A percentile compares a stretch with the other conserved stretches of the same genome.
These are phyloP conservation scores for Leuciscus idus DNA, from an alignment of 2,113 vertebrate genomes.

Conservation along the genomic window DNA sequence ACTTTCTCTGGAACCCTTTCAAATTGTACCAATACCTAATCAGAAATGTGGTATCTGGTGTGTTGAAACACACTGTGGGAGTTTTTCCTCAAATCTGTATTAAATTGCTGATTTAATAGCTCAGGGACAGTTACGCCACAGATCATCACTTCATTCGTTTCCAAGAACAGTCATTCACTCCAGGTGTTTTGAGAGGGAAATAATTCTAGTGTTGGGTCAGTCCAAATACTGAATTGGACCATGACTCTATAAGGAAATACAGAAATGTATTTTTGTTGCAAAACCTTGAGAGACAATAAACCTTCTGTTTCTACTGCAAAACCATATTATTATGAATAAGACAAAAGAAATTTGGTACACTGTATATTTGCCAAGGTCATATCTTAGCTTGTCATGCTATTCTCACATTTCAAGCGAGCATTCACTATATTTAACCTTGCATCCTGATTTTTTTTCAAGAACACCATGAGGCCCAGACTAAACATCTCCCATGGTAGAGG, in stretches of 20 bases:
- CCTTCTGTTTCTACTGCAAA: background rate
- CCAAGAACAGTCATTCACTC: background rate
- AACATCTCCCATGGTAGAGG: conserved; percentile 44
- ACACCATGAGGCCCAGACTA: conserved; percentile 28
- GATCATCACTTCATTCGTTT: conserved; percentile 6
- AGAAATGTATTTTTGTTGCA: background rate
- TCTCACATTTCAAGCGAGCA: background rate
- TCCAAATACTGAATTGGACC: background rate
- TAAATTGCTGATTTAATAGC: conserved; percentile 29
- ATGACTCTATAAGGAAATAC: background rate
- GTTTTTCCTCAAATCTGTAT: conserved; percentile 20
- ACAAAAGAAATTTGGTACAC: background rate
- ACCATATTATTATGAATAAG: background rate
- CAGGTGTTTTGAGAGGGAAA: conserved; percentile 13
- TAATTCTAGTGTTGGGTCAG: background rate
- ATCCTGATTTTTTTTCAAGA: conserved; percentile 8
- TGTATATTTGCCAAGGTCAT: background rate
- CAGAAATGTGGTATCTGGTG: conserved; percentile 4
- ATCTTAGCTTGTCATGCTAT: conserved; percentile 6
- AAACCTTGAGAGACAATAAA: background rate
- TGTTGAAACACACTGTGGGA: background rate
- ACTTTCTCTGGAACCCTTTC: background rate
- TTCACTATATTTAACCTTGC: conserved; percentile 34
- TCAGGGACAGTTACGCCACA: background rate
- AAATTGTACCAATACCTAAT: conserved; percentile 7